Conservation (phyloP, 2,797 vertebrate genomes). For the Euphonia xanthogaster region DNA sequence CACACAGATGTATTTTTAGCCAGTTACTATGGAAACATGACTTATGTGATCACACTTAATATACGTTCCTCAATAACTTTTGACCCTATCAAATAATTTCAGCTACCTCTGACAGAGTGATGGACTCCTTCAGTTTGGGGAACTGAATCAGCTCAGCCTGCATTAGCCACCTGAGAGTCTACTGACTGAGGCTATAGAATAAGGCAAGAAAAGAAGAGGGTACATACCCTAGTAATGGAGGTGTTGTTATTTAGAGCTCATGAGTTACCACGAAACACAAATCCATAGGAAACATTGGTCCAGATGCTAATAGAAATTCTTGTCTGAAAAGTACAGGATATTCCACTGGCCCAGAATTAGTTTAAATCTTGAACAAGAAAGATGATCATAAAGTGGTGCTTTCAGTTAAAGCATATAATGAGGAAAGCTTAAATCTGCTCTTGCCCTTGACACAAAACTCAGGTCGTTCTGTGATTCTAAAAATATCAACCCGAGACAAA, state of each 20-base stretch:
- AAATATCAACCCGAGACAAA: background rate
- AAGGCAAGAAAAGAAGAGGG: background rate
- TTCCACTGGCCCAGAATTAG: background rate
- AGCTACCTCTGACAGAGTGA: background rate
- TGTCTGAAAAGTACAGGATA: background rate
- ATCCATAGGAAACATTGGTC: background rate
- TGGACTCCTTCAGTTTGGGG: background rate
- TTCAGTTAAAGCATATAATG: background rate
- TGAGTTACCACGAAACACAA: background rate
- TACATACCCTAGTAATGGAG: rapidly evolving
- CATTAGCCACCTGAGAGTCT: background rate
- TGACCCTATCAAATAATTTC: background rate
- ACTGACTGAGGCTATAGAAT: background rate
- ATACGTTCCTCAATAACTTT: background rate
- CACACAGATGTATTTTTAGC: conserved; percentile 31
- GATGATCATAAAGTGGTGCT: background rate
- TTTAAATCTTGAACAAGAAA: background rate
- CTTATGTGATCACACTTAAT: background rate
- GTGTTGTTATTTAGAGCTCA: background rate
- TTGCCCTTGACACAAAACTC: background rate
- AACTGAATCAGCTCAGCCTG: background rate
- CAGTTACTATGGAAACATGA: background rate
- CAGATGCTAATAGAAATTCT: background rate
- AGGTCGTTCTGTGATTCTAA: background rate
- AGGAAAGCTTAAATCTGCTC: background rate